phyloP scores from a whole-genome alignment of 53 echinoderm and acorn worm species.

The Apostichopus leukothele region DNA sequence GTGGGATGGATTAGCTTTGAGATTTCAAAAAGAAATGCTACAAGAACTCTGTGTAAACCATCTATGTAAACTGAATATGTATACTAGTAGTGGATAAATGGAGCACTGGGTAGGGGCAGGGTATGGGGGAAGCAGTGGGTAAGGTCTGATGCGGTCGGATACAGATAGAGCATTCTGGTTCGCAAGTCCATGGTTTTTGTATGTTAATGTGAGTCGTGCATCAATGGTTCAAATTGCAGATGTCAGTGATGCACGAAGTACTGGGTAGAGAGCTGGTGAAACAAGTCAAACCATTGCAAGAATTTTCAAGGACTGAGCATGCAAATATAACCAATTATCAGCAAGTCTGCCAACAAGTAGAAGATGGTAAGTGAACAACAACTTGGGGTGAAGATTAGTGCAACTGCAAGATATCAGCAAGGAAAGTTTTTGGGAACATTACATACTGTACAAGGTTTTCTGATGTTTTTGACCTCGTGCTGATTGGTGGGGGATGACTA shows the following conservation, averaged over 20 bases:
- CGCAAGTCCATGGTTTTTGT: not conserved
- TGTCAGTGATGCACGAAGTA: conserved; percentile 20
- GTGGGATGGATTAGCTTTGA: not conserved
- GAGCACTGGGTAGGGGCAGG: too few species aligned
- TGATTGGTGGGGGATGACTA: too few species aligned
- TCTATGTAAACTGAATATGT: too few species aligned
- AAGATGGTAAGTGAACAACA: conserved; percentile 13
- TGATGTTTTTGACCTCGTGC: too few species aligned
- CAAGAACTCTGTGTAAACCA: too few species aligned
- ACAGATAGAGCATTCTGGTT: too few species aligned
- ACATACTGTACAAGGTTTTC: too few species aligned
- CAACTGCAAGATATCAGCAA: too few species aligned
- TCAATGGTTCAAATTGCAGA: not conserved
- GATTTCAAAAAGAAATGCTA: not conserved
- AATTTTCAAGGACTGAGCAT: conserved; percentile 23
- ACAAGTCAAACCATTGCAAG: conserved; percentile 15
- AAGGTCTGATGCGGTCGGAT: too few species aligned
- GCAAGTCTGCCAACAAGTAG: conserved; percentile 13
- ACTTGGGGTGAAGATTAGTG: not conserved
- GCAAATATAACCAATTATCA: conserved; percentile 13
- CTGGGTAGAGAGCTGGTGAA: conserved; percentile 2
- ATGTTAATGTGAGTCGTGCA: not conserved
- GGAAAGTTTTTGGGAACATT: too few species aligned
- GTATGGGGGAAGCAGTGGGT: too few species aligned
- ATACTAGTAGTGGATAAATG: too few species aligned